Conservation (phyloP, 2,113 vertebrate genomes). For the Sphyrna mokarran region DNA sequence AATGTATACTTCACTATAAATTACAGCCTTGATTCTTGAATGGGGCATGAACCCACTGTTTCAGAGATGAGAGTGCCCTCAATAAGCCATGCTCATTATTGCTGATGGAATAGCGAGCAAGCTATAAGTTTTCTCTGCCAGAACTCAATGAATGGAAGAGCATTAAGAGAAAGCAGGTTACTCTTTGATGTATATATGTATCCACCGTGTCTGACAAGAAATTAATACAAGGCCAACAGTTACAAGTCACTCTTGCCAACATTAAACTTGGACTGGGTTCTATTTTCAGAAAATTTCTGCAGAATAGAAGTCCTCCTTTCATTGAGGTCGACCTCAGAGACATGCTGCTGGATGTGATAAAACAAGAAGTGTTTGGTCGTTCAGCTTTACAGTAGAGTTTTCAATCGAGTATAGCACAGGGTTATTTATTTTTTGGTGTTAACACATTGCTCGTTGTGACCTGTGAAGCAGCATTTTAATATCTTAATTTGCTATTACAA, state of each 20-base stretch:
- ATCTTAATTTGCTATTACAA: neutral
- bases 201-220: neutral
- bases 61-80: neutral
- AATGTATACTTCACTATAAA: neutral
- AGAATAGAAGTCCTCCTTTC: neutral
- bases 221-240: neutral
- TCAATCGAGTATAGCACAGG: neutral
- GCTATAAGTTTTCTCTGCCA: neutral
- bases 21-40: neutral
- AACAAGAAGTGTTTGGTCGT: neutral
- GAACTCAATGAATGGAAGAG: neutral
- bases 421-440: neutral
- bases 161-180: neutral
- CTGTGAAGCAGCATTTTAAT: neutral
- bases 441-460: neutral
- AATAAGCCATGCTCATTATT: neutral
- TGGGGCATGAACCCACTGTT: neutral
- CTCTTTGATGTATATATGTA: neutral
- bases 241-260: neutral
- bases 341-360: neutral
- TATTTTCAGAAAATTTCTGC: neutral
- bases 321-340: neutral
- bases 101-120: neutral
- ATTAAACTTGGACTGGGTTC: neutral
- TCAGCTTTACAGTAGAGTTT: neutral